Evolutionary conservation across 2,113 vertebrate species (phyloP), one percentile per base, ranked within the genome.

Genomic region (Carassius carassius): DNA sequence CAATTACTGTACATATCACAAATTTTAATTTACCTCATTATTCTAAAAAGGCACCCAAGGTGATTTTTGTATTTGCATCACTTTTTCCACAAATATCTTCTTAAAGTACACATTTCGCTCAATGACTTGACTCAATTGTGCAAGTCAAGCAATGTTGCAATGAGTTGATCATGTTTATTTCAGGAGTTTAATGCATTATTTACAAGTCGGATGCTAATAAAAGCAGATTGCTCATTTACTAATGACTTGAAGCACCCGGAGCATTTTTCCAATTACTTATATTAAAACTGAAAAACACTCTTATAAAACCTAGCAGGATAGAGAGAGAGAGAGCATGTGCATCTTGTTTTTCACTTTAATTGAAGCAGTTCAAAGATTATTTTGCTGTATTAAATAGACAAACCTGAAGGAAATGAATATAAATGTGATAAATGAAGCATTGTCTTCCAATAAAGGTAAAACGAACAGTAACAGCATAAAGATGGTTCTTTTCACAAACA

Each of bases 191-290:
- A 98, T 97, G 95, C 94, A 97, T 97, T 98, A 97, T 97, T 98
- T 97, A 99, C 96, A 97, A 97, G 97, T 95, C 94, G 93, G 95
- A 96, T 96, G 95, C 96, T 98, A 97, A 98, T 97, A 96, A 97
- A 97, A 98, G 94, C 95, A 96, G 95, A 96, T 96, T 96, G 95
- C 96, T 98, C 96, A 96, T 98, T 98, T 97, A 94, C 96, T 98
- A 98, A 98, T 98, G 97, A 97, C 97, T 97, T 96, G 96, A 93
- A 93, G 95, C 94, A 95, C 95, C 92, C 91, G 93, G 95, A 97
- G 96, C 96, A 94, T 94, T 94, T 92, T 95, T 97, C 95, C 96
- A 97, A 94, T 95, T 96, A 94, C 92, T 92, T 93, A 95, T 95
- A 94, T 95, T 93, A 94, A 96, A 96, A 95, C 94, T 90, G 92